Percentiles rank a stretch among this genome's conserved stretches.
Evolutionary conservation across 2,113 vertebrate species (phyloP).

Genomic region (Coreoperca whiteheadi): DNA sequence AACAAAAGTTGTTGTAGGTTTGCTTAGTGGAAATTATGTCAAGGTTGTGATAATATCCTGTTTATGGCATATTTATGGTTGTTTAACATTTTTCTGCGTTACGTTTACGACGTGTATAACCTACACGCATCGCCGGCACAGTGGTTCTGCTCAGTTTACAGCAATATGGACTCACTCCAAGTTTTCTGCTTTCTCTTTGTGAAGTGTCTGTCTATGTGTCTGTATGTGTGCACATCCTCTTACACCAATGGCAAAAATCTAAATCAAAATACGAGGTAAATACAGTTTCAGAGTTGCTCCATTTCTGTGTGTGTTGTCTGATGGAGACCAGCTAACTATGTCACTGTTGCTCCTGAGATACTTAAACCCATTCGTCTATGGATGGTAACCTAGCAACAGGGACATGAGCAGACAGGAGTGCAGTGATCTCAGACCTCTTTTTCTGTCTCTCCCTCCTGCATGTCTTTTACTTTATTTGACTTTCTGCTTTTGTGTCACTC

Average conservation of each 20-base stretch:
- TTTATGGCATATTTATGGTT: background rate
- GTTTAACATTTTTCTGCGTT: background rate
- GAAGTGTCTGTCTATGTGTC: slow-evolving; percentile 7
- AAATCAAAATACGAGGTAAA: slow-evolving; percentile 17
- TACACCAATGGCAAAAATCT: background rate
- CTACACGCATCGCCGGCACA: background rate
- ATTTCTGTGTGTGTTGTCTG: slow-evolving; percentile 48
- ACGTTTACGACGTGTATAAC: background rate
- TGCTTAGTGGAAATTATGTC: background rate
- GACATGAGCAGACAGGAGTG: slow-evolving; percentile 60
- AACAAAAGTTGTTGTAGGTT: background rate
- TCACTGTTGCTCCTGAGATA: slow-evolving; percentile 76
- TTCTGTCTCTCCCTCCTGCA: slow-evolving; percentile 39
- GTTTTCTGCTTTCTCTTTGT: background rate
- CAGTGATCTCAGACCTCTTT: slow-evolving; percentile 69
- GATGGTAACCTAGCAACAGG: slow-evolving; percentile 81
- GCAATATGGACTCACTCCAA: background rate
- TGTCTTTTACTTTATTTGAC: slow-evolving; percentile 40
- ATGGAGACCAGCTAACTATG: slow-evolving; percentile 75
- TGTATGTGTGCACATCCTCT: background rate
- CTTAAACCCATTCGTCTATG: slow-evolving; percentile 72
- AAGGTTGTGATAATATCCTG: background rate
- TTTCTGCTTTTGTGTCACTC: slow-evolving; percentile 24
- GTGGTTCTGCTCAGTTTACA: background rate
- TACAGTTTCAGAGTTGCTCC: slow-evolving; percentile 19